Conservation (phyloP, 2,797 vertebrate species). For the Salmo trutta region DNA sequence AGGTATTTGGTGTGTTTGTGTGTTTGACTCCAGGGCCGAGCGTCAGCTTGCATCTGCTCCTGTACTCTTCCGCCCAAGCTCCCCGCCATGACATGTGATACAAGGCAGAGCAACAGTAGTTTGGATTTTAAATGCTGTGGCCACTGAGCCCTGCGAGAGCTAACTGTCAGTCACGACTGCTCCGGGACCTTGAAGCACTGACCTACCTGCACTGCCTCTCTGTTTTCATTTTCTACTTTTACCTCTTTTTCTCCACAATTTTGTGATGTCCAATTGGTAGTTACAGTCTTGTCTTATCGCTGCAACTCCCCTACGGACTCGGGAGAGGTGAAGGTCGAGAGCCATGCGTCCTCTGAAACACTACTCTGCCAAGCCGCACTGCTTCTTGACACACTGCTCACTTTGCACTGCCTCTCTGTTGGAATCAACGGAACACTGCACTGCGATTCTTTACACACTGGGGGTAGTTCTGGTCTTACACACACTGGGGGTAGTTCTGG, state of each 20-base stretch:
- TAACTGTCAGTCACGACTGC: conserved; percentile 68
- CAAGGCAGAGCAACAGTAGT: conserved; percentile 75
- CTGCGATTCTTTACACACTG: background rate
- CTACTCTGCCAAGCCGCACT: too few species aligned
- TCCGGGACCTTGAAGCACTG: conserved; percentile 65
- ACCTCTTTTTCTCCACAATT: too few species aligned
- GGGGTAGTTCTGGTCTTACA: too few species aligned
- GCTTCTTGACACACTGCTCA: too few species aligned
- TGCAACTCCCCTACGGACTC: too few species aligned
- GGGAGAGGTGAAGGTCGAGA: too few species aligned
- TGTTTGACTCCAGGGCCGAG: conserved; percentile 75
- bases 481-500: too few species aligned
- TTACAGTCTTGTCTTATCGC: too few species aligned
- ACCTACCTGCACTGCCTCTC: conserved; percentile 48
- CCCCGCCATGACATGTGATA: conserved; percentile 82
- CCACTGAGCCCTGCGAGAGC: conserved; percentile 76
- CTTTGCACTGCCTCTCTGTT: conserved; percentile 26
- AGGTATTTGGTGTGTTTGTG: conserved; percentile 62
- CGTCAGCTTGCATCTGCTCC: conserved; percentile 82
- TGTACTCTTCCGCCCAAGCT: conserved; percentile 73
- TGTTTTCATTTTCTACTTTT: too few species aligned
- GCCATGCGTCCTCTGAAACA: too few species aligned
- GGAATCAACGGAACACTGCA: conserved; percentile 49
- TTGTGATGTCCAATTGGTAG: too few species aligned
- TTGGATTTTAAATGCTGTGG: conserved; percentile 81